Evolutionary conservation across 2,797 vertebrate genomes (phyloP).

Genomic region (Hippocampus kuda): DNA sequence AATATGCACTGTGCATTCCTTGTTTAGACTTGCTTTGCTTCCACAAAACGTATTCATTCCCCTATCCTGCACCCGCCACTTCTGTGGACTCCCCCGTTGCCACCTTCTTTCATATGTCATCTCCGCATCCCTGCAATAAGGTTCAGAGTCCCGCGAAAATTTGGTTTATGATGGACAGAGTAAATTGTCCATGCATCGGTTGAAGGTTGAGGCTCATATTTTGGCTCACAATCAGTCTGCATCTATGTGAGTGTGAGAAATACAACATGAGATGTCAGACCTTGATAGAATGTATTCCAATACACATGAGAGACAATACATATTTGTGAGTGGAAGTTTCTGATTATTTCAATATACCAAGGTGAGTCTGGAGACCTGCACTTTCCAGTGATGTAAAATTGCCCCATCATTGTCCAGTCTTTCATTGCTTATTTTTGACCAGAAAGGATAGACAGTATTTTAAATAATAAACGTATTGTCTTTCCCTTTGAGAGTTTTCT

Average conservation of each 20-base stretch:
- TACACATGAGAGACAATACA: constrained; percentile 14
- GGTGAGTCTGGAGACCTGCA: constrained; percentile 26
- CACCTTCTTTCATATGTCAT: constrained; percentile 4
- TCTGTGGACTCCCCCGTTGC: background rate
- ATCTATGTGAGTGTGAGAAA: background rate
- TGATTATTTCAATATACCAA: constrained; percentile 13
- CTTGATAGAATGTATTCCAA: constrained; percentile 16
- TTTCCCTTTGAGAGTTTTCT: background rate
- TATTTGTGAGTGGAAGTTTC: background rate
- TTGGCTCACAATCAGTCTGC: constrained; percentile 1
- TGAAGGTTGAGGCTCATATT: constrained; percentile 28
- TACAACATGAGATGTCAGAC: constrained; percentile 16
- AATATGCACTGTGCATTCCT: background rate
- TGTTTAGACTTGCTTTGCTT: background rate
- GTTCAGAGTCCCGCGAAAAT: constrained; percentile 44
- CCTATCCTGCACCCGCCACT: too few relatives aligned
- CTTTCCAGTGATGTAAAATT: constrained; percentile 27
- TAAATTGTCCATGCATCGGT: constrained; percentile 23
- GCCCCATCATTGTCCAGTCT: background rate
- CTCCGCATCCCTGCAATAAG: constrained; percentile 4
- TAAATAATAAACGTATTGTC: background rate
- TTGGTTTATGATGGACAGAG: constrained; percentile 31
- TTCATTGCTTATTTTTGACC: background rate
- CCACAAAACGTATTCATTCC: background rate
- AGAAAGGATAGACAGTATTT: constrained; percentile 2